These are phyloP conservation scores for Achlya flavicornis DNA, from an alignment of 2,888 invertebrate genomes.

Conservation along the genomic window DNA sequence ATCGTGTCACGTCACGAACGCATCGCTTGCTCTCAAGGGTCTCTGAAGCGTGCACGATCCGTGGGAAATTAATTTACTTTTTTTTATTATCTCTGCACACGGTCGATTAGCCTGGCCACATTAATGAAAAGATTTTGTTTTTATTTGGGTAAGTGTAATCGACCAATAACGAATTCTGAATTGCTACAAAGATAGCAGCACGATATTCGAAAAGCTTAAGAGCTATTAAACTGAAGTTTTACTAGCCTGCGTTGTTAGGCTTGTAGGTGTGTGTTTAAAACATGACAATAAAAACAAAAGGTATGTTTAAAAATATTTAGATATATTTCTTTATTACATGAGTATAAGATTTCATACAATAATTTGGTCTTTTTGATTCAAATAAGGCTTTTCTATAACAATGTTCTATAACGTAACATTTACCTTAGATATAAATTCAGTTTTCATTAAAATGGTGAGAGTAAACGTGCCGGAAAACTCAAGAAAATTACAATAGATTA, in stretches of 20 bases:
- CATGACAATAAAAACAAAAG: neutral
- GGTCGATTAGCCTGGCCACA: too few species aligned
- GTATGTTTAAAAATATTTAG: neutral
- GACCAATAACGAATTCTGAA: too few species aligned
- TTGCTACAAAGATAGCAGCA: too few species aligned
- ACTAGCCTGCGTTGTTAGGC: too few species aligned
- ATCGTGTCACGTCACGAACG: constrained; percentile 39
- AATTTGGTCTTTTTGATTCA: neutral
- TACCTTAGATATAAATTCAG: neutral
- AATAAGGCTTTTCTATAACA: neutral
- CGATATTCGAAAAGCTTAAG: too few species aligned
- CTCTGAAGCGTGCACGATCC: constrained; percentile 3
- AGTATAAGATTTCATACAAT: neutral
- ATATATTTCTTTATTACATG: constrained; percentile 1
- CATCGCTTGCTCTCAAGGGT: constrained; percentile 14
- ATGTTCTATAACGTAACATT: neutral
- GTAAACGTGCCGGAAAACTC: neutral
- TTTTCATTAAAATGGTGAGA: neutral
- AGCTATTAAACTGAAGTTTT: too few species aligned
- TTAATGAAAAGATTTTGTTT: too few species aligned
- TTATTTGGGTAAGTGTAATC: too few species aligned
- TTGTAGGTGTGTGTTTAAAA: neutral
- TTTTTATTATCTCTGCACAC: too few species aligned
- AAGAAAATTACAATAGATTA: too few species aligned
- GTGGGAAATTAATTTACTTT: too few species aligned